phyloP scores from a whole-genome alignment of 2,113 vertebrate species.

The Procavia capensis region DNA sequence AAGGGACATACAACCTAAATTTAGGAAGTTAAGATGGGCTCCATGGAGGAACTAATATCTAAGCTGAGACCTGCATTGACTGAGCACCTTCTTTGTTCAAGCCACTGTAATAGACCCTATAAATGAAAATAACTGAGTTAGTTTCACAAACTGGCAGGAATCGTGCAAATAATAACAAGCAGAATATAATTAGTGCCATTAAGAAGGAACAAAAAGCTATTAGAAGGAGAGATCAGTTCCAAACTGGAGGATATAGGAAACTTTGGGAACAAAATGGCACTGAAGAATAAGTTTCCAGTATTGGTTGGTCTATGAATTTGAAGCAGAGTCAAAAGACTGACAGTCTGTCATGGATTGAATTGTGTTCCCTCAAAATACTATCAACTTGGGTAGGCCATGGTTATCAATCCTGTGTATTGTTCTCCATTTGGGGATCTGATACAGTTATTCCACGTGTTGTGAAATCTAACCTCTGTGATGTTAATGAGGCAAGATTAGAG shows the following conservation, averaged over 20 bases:
- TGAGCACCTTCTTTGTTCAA: background rate
- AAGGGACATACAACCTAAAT: background rate
- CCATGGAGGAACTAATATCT: background rate
- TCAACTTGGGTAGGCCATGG: too few relatives aligned
- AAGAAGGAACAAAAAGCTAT: background rate
- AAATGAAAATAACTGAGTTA: background rate
- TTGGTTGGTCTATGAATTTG: background rate
- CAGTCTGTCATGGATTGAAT: background rate
- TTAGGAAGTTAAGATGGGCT: background rate
- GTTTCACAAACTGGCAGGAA: background rate
- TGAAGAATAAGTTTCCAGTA: background rate
- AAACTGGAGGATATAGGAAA: background rate
- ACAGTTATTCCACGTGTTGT: too few relatives aligned
- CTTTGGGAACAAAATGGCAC: background rate
- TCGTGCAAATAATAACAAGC: background rate
- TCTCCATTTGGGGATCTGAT: too few relatives aligned
- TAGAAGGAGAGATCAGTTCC: background rate
- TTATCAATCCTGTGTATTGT: too few relatives aligned
- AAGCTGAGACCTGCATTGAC: background rate
- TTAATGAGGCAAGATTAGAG: too few relatives aligned
- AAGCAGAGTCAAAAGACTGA: background rate
- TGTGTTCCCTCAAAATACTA: too few relatives aligned
- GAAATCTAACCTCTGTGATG: too few relatives aligned
- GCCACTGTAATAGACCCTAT: background rate
- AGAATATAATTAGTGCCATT: background rate